Evolutionary conservation across 2,113 vertebrate species (phyloP), one percentile per base, ranked within the genome.

Genomic region (Meleagris gallopavo): DNA sequence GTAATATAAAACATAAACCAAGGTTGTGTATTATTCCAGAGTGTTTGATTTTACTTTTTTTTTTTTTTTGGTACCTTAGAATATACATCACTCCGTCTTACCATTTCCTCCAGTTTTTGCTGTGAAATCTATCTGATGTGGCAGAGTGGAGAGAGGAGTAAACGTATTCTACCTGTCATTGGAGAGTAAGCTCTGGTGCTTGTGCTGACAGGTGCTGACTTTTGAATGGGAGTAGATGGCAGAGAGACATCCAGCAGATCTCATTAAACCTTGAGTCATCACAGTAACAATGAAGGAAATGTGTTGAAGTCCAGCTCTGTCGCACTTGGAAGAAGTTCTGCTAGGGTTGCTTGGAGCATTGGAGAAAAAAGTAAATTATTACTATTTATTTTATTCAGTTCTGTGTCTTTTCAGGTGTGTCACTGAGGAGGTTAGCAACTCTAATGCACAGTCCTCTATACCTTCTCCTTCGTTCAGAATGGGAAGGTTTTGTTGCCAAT

Each of bases 171-270:
- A 21, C 30, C 41, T 86, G 79, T 58, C 64, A 74, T 15, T 55
- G 52, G 38, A 83, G 30, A 91, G 46, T 43, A 34, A 30, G 52
- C 43, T 17, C 13, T 81, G 34, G 34, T 74, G 41, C 52, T 86
- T 83, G 10, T 30, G 17, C 32, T 88, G 83, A 64, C 86, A 90
- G 88, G 76, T 95, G 92, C 43, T 95, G 86, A 80, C 88, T 94
- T 87, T 88, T 88, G 80, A 58, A 84, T 69, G 57, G 61, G 38
- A 96, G 65, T 88, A 95, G 94, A 95, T 93, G 95, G 95, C 73
- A 88, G 61, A 71, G 64, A 95, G 80, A 75, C 72, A 90, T 86
- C 90, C 90, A 94, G 72, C 86, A 90, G 88, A 75, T 93, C 86
- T 94, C 86, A 93, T 94, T 90, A 94, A 94, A 86, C 79, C 27